Base-by-base conservation (phyloP, 1,140 invertebrate species). In the Drosophila erecta region DNA sequence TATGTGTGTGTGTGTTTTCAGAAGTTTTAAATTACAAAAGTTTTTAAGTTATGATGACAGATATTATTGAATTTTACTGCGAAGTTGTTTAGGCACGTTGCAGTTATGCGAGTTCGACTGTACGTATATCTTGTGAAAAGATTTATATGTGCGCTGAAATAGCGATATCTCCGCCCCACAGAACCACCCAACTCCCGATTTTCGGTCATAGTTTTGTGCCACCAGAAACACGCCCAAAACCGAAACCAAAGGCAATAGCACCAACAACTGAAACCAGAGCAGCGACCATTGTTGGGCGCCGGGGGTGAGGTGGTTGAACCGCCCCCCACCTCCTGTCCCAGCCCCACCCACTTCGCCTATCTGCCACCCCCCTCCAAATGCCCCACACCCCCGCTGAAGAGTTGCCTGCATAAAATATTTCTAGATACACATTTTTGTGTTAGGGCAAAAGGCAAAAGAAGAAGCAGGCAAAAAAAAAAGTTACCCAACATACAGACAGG, bases 381-480 rank as follows among this genome's bases (percentile, higher is more conserved):
- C 35, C 11, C 51, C 38, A 38, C 27, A 33, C 43, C 37, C 58
- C 30, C 37, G 37, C 73, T 71, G 66, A 75, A 51, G 58, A 58
- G 72, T 66, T 64, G 74, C 74, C 74, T 76, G 81, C 81, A 86
- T 86, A 87, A 87, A 64, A 81, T 83, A 87, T 86, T 81, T 86
- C 75, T 83, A 86, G 81, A 86, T 86, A 86, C 81, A 86, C 79
- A 86, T 75, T 75, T 73, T 75, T 83, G 60, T 74, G 80, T 75
- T 76, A 81, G 74, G 67, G 46, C 60, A 62, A 75, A 59, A 46
- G 58, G 54, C 35, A 64, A 47, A 46, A 60, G 53, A 44, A 77
- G 64, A 62, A 58, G 47, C 17, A 43, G 41, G 17, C 30, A 43
- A 27, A 81, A 46, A 70, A 76, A 62, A 81, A 46, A 70, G 67